Evolutionary conservation across 1,140 invertebrate genomes (phyloP).

Genomic region (Teleopsis dalmanni): DNA sequence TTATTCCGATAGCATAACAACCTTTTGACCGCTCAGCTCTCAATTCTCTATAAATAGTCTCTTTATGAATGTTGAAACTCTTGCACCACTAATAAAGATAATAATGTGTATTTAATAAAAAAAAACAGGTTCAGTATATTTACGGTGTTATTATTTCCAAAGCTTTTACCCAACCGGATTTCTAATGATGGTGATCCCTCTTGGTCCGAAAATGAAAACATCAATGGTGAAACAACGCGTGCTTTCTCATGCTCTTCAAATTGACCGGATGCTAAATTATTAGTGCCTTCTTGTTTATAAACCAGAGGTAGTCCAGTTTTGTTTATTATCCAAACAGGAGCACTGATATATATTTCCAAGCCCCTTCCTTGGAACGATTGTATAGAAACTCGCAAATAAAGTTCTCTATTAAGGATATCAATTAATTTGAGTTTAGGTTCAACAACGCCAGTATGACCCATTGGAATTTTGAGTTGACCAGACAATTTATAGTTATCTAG

Average conservation of each 20-base stretch:
- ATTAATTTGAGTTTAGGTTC: constrained; percentile 54
- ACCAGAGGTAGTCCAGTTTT: constrained; percentile 90
- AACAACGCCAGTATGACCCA: constrained; percentile 45
- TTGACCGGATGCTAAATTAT: constrained; percentile 79
- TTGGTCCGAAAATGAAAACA: constrained; percentile 88
- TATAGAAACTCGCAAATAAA: constrained; percentile 65
- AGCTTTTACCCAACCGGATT: constrained; percentile 36
- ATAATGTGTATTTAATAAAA: constrained; percentile 1
- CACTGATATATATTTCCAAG: constrained; percentile 67
- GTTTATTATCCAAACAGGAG: constrained; percentile 93
- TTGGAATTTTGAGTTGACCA: constrained; percentile 52
- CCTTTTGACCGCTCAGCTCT: constrained; percentile 31
- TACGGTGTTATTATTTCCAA: constrained; percentile 30
- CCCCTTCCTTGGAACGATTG: constrained; percentile 41
- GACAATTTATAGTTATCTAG: constrained; percentile 76
- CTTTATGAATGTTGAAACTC: constrained; percentile 57
- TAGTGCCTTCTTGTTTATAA: constrained; percentile 81
- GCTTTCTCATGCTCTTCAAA: constrained; percentile 91
- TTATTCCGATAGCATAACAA: constrained; percentile 72
- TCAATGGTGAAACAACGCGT: constrained; percentile 81
- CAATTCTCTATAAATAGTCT: constrained; percentile 29
- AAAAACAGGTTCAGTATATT: neutral
- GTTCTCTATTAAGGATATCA: constrained; percentile 62
- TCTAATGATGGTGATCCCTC: constrained; percentile 59
- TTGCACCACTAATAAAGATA: constrained; percentile 62